Evolutionary conservation across 2,888 invertebrate genomes (phyloP).

Genomic region (Lasioglossum marginatum): DNA sequence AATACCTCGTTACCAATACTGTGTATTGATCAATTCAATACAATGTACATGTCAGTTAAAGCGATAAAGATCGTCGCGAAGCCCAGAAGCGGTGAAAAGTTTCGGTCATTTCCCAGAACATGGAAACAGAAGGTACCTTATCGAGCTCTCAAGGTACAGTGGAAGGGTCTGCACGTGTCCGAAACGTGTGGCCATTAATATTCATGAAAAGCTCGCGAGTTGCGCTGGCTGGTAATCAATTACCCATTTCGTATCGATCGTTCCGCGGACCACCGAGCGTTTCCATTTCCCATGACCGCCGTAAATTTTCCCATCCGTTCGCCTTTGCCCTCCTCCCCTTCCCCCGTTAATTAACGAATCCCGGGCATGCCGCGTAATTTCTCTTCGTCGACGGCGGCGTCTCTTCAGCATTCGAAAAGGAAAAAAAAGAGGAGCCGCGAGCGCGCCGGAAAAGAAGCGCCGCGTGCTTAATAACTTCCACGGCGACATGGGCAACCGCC

Average conservation of each 20-base stretch:
- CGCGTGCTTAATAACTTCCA: constrained; percentile 52
- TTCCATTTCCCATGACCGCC: constrained; percentile 44
- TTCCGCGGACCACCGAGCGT: constrained; percentile 39
- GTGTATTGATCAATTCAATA: no score
- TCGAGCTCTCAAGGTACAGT: background rate
- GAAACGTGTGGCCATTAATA: background rate
- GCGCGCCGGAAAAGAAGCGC: constrained; percentile 9
- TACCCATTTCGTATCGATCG: constrained; percentile 36
- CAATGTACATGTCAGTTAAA: background rate
- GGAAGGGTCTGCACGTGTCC: background rate
- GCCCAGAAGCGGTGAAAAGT: background rate
- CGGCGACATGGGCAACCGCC: constrained; percentile 56
- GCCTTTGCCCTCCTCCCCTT: background rate
- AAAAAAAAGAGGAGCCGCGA: background rate
- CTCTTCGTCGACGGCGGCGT: constrained; percentile 37
- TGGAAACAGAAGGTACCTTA: background rate
- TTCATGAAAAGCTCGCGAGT: background rate
- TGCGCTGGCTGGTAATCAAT: constrained; percentile 23
- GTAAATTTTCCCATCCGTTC: constrained; percentile 36
- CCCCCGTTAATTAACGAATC: constrained; percentile 55
- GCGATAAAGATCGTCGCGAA: background rate
- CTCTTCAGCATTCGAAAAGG: constrained; percentile 23
- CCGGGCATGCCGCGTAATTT: constrained; percentile 37
- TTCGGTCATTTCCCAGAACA: background rate
- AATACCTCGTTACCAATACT: no score